Evolutionary conservation across 2,888 invertebrate species (phyloP).

Genomic region (Melanostoma scalare): DNA sequence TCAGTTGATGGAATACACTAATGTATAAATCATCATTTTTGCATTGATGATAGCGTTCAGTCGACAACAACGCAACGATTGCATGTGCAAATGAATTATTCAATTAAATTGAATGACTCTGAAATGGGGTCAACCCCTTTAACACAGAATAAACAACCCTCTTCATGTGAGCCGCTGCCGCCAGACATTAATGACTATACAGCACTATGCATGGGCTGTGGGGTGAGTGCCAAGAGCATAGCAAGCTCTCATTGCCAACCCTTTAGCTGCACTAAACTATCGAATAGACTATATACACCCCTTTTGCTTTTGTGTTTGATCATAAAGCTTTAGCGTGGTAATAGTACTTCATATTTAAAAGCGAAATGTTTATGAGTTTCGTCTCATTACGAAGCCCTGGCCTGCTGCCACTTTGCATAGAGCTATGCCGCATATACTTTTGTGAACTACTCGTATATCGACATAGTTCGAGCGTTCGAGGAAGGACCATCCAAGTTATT

Average conservation of each 20-base stretch:
- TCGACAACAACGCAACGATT: slow-evolving; percentile 30
- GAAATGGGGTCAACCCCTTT: slow-evolving; percentile 63
- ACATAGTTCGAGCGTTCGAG: not conserved
- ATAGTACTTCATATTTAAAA: slow-evolving; percentile 60
- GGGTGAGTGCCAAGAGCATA: slow-evolving; percentile 25
- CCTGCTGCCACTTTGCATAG: slow-evolving; percentile 46
- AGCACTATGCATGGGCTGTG: not conserved
- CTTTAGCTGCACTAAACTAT: slow-evolving; percentile 16
- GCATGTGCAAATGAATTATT: slow-evolving; percentile 69
- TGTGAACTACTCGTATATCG: not conserved
- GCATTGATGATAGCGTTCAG: slow-evolving; percentile 15
- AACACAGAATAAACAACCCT: slow-evolving; percentile 24
- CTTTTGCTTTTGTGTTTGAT: slow-evolving; percentile 16
- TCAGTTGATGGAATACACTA: slow-evolving; percentile 31
- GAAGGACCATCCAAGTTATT: slow-evolving; percentile 40
- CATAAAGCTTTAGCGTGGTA: slow-evolving; percentile 50
- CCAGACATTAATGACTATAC: slow-evolving; percentile 42
- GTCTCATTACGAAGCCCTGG: slow-evolving; percentile 65
- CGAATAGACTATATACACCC: slow-evolving; percentile 12
- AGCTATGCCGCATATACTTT: not conserved
- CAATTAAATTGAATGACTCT: slow-evolving; percentile 61
- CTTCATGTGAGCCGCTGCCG: not conserved
- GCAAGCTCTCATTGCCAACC: not conserved
- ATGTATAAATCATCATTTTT: slow-evolving; percentile 57
- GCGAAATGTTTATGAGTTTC: slow-evolving; percentile 66